phyloP scores from a whole-genome alignment of 2,888 invertebrate genomes.

The Unio delphinus region DNA sequence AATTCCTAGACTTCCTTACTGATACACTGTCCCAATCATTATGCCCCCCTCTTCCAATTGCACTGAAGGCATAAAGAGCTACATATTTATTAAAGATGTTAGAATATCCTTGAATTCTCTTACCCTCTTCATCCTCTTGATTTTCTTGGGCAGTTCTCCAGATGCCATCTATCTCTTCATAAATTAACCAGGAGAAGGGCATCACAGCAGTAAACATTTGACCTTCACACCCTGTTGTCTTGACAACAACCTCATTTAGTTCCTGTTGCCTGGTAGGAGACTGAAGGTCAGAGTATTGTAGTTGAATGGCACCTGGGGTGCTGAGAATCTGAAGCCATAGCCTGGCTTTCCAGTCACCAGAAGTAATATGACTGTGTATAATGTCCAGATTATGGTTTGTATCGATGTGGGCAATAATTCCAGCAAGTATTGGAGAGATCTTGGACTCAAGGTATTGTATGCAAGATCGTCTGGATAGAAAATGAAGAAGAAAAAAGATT shows the following conservation, averaged over 20 bases:
- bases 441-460: slow-evolving; percentile 54
- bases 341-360: slow-evolving; percentile 37
- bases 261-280: slow-evolving; percentile 41
- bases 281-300: slow-evolving; percentile 40
- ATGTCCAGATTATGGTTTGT: slow-evolving; percentile 61
- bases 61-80: too few species aligned
- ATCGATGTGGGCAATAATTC: slow-evolving; percentile 59
- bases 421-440: slow-evolving; percentile 58
- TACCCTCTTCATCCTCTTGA: slow-evolving; percentile 7
- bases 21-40: too few species aligned
- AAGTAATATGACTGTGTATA: slow-evolving; percentile 10
- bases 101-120: neutral
- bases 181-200: slow-evolving; percentile 64
- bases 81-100: too few species aligned
- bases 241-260: slow-evolving; percentile 48
- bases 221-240: slow-evolving; percentile 43
- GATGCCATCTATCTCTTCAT: slow-evolving; percentile 28
- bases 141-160: slow-evolving; percentile 13
- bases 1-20: too few species aligned
- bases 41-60: too few species aligned
- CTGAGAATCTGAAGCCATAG: slow-evolving; percentile 56
- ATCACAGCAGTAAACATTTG: slow-evolving; percentile 34
- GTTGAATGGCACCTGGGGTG: slow-evolving; percentile 29
- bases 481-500: too few species aligned
- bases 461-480: slow-evolving; percentile 46